These are phyloP conservation scores for Gonioctena quinquepunctata DNA, from an alignment of 1,140 invertebrate species.

Conservation along the genomic window DNA sequence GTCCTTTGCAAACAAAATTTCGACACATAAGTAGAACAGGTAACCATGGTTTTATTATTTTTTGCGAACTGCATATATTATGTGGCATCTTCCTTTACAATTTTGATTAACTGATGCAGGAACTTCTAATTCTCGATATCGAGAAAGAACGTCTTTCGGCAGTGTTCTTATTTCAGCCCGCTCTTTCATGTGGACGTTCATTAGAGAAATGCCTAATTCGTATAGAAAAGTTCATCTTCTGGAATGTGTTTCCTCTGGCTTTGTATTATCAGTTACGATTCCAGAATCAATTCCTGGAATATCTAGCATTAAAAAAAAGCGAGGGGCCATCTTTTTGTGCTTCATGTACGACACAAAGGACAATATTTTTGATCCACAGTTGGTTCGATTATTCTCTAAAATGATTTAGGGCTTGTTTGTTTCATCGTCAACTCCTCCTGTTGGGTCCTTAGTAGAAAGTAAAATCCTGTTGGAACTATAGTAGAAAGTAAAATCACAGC, in stretches of 20 bases:
- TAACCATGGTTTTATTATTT: slow-evolving; percentile 23
- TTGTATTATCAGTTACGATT: slow-evolving; percentile 50
- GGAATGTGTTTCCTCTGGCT: slow-evolving; percentile 26
- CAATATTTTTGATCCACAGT: slow-evolving; percentile 50
- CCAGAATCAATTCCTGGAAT: slow-evolving; percentile 59
- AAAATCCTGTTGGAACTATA: too few species aligned
- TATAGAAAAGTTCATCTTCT: slow-evolving; percentile 55
- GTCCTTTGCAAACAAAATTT: slow-evolving; percentile 17
- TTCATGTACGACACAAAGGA: slow-evolving; percentile 44
- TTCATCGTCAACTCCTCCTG: too few species aligned
- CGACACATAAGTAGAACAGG: slow-evolving; percentile 6
- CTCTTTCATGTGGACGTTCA: slow-evolving; percentile 44
- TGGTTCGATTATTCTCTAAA: slow-evolving; percentile 54
- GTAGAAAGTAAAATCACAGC: too few species aligned
- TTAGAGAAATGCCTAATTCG: slow-evolving; percentile 53
- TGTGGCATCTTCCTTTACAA: slow-evolving; percentile 2
- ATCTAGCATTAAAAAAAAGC: slow-evolving; percentile 60
- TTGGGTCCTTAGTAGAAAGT: too few species aligned
- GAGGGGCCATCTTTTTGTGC: slow-evolving; percentile 59
- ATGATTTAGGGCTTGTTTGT: slow-evolving; percentile 55
- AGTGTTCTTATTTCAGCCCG: slow-evolving; percentile 15
- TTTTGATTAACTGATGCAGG: background rate
- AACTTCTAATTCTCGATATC: slow-evolving; percentile 3
- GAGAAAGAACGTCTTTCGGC: slow-evolving; percentile 22
- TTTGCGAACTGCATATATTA: slow-evolving; percentile 22